Evolutionary conservation across 2,113 vertebrate species (phyloP).

Genomic region (Thermophis baileyi): DNA sequence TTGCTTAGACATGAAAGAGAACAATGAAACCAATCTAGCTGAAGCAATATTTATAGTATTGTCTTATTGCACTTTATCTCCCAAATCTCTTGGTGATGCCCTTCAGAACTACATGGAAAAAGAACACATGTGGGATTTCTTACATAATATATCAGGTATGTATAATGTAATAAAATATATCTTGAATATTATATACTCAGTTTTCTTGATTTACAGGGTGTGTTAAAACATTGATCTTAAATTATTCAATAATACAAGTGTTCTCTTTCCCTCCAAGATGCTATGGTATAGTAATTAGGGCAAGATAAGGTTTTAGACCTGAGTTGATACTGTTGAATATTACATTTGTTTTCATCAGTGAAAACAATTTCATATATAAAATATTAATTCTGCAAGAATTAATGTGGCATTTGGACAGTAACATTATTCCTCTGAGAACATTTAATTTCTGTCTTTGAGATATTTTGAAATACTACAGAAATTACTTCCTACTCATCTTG

Average conservation of each 20-base stretch:
- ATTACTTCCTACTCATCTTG: background rate
- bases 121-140: constrained; percentile 80
- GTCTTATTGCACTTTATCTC: constrained; percentile 75
- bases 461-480: background rate
- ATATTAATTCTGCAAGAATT: background rate
- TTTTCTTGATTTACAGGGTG: background rate
- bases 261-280: background rate
- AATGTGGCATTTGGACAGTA: background rate
- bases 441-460: background rate
- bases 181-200: constrained; percentile 20
- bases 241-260: background rate
- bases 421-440: background rate
- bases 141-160: constrained; percentile 85
- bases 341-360: background rate
- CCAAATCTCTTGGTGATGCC: constrained; percentile 78
- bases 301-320: constrained; percentile 6
- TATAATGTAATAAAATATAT: constrained; percentile 25
- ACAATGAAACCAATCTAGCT: constrained; percentile 60
- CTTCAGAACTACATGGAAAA: constrained; percentile 85
- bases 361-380: background rate
- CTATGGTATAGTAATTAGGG: background rate
- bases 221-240: background rate
- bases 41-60: constrained; percentile 81
- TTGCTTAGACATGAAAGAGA: constrained; percentile 35
- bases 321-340: background rate